Evolutionary conservation across 2,113 vertebrate genomes (phyloP).

Genomic region (Rhinogobius similis): DNA sequence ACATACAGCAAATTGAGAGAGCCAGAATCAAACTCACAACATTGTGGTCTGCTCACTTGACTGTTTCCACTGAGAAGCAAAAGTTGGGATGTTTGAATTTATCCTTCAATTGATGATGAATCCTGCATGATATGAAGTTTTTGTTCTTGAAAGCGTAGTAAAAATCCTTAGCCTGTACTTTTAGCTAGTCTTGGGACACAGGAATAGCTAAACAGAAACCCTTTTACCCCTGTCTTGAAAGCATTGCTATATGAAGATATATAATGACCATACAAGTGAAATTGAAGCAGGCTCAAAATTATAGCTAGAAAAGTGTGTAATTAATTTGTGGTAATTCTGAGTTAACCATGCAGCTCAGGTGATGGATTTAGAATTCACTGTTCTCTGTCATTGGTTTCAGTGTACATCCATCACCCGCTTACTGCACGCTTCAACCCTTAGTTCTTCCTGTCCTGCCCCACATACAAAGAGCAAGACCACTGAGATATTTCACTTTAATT

Average conservation of each 20-base stretch:
- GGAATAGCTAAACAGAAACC: background rate
- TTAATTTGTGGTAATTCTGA: background rate
- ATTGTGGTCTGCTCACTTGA: too few relatives aligned
- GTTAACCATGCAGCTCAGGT: background rate
- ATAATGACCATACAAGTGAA: background rate
- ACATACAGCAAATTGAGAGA: too few relatives aligned
- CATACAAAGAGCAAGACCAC: constrained; percentile 51
- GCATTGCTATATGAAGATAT: background rate
- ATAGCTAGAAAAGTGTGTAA: background rate
- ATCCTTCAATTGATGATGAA: too few relatives aligned
- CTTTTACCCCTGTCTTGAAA: background rate
- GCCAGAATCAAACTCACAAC: too few relatives aligned
- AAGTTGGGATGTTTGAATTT: too few relatives aligned
- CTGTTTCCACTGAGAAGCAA: too few relatives aligned
- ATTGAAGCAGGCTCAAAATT: constrained; percentile 3
- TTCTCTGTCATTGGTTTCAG: constrained; percentile 1
- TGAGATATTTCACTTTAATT: constrained; percentile 73
- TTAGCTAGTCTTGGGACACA: too few relatives aligned
- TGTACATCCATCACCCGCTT: constrained; percentile 5
- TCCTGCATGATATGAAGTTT: too few relatives aligned
- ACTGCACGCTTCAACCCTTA: background rate
- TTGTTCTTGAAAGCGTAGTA: too few relatives aligned
- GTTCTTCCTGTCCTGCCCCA: constrained; percentile 30
- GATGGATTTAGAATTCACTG: background rate
- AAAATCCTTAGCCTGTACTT: too few relatives aligned